Conservation (phyloP, 2,797 vertebrate genomes). For the Gorsachius magnificus region DNA sequence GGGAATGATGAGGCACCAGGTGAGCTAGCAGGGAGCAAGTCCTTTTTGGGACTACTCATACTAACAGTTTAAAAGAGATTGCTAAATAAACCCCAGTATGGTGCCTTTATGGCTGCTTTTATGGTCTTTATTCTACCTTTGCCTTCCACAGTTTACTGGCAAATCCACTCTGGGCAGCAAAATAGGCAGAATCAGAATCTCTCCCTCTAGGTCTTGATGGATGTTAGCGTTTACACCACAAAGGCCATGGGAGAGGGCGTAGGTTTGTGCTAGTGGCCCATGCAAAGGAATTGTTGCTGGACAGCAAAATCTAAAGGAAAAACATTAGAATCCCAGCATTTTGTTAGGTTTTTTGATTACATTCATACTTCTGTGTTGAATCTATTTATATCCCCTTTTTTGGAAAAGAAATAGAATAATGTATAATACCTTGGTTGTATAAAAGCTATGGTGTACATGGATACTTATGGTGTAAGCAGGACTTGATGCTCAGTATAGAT, state of each 20-base stretch:
- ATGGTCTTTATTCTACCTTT: background rate
- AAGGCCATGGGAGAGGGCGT: background rate
- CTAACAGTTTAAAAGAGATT: background rate
- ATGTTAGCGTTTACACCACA: accelerated
- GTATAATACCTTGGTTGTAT: background rate
- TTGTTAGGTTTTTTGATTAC: accelerated
- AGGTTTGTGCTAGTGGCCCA: background rate
- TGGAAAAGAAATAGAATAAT: background rate
- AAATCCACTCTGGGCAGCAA: background rate
- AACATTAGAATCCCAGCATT: background rate
- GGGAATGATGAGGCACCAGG: background rate
- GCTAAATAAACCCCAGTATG: accelerated
- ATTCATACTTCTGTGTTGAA: background rate
- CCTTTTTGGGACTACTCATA: background rate
- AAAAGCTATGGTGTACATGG: background rate
- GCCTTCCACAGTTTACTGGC: background rate
- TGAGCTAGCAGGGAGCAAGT: background rate
- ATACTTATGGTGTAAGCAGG: background rate
- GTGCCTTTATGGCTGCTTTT: background rate
- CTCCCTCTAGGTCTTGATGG: background rate
- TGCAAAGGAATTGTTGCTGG: accelerated
- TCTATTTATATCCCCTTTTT: background rate
- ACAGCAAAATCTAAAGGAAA: background rate
- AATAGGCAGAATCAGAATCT: background rate
- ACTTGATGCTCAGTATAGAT: background rate